These are phyloP conservation scores for Drosophila meridionalis DNA, from an alignment of 2,888 invertebrate species.

Conservation along the genomic window DNA sequence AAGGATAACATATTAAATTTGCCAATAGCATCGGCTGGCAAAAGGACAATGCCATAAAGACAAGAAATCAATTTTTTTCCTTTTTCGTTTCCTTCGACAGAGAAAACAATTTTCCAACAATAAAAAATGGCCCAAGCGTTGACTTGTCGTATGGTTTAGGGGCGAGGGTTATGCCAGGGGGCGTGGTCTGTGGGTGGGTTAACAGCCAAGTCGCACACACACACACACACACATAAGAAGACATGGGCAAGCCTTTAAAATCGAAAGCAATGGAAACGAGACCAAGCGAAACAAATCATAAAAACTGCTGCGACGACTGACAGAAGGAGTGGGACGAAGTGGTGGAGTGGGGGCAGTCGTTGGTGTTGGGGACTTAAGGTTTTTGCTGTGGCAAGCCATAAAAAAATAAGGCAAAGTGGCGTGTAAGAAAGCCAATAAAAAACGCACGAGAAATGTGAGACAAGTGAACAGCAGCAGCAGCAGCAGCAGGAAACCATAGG, in stretches of 20 bases:
- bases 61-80: slow-evolving; percentile 72
- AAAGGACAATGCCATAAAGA: slow-evolving; percentile 73
- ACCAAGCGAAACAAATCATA: slow-evolving; percentile 72
- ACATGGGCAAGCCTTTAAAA: slow-evolving; percentile 61
- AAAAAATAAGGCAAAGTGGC: slow-evolving; percentile 61
- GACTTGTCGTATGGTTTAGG: slow-evolving; percentile 17
- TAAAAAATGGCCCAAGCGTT: slow-evolving; percentile 69
- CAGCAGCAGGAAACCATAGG: slow-evolving; percentile 42
- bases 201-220: slow-evolving; percentile 7
- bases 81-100: slow-evolving; percentile 26
- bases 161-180: slow-evolving; percentile 5
- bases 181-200: not conserved
- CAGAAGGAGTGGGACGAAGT: not conserved
- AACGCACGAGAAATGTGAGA: slow-evolving; percentile 51
- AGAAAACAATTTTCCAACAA: slow-evolving; percentile 76
- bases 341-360: not conserved
- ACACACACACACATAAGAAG: slow-evolving; percentile 6
- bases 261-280: slow-evolving; percentile 59
- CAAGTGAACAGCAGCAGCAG: slow-evolving; percentile 44
- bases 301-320: slow-evolving; percentile 41
- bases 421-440: slow-evolving; percentile 71
- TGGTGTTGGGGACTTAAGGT: slow-evolving; percentile 55
- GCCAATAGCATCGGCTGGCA: slow-evolving; percentile 64
- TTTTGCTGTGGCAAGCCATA: slow-evolving; percentile 66
- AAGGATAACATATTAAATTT: slow-evolving; percentile 78